phyloP scores from a whole-genome alignment of 2,888 invertebrate species.

The Chaetoderma sp. region DNA sequence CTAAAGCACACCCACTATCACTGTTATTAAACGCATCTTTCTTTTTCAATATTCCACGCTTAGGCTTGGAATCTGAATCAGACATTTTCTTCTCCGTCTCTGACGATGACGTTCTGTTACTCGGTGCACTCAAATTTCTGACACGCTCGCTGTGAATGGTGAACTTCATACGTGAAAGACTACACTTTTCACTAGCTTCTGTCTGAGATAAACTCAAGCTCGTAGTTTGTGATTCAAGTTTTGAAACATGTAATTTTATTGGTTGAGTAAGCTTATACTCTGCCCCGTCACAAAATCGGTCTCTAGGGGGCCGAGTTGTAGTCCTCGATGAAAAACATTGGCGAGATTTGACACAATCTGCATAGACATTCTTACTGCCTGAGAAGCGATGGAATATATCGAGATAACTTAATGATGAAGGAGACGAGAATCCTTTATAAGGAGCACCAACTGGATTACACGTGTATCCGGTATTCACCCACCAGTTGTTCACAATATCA shows the following conservation, averaged over 20 bases:
- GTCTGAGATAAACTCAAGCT: background rate
- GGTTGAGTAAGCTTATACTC: background rate
- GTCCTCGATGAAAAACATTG: background rate
- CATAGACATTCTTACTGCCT: background rate
- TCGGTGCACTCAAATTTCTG: no score
- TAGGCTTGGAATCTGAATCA: constrained; percentile 58
- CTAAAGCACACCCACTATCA: constrained; percentile 54
- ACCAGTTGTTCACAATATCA: constrained; percentile 95
- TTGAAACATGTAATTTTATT: no score
- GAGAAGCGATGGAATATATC: background rate
- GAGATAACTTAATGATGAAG: background rate
- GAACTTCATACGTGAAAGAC: background rate
- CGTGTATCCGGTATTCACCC: constrained; percentile 80
- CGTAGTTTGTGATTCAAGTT: background rate
- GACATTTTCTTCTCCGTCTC: constrained; percentile 40
- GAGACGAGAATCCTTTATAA: constrained; percentile 43
- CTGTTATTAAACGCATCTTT: constrained; percentile 55
- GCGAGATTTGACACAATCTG: background rate
- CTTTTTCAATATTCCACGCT: constrained; percentile 59
- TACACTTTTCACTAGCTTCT: background rate
- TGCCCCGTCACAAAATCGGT: no score
- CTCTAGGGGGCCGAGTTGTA: background rate
- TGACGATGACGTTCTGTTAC: background rate
- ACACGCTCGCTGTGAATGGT: background rate
- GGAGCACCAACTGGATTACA: constrained; percentile 49